Evolutionary conservation across 2,113 vertebrate genomes (phyloP).

Genomic region (Nerophis ophidion): DNA sequence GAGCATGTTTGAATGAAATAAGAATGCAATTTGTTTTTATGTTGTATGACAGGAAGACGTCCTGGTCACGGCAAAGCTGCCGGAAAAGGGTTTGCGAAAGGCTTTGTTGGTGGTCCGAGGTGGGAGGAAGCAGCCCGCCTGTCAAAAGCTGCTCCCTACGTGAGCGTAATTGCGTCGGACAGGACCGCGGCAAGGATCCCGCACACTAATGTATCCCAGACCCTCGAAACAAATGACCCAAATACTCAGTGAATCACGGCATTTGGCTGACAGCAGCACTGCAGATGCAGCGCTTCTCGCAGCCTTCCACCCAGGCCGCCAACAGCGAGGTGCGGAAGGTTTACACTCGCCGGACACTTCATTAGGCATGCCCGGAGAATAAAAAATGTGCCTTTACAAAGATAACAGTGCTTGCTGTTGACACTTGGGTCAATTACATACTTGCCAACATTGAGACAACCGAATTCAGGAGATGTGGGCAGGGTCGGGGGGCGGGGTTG

Average conservation of each 20-base stretch:
- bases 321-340: neutral
- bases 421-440: too few relatives aligned
- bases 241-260: constrained; percentile 51
- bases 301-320: constrained; percentile 7
- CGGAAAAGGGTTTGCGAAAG: neutral
- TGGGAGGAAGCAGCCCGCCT: constrained; percentile 22
- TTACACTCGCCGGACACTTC: constrained; percentile 1
- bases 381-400: neutral
- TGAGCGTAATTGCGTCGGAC: constrained; percentile 54
- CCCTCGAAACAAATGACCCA: constrained; percentile 59
- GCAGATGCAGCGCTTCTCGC: constrained; percentile 42
- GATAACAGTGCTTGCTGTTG: neutral
- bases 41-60: too few relatives aligned
- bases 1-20: too few relatives aligned
- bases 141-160: constrained; percentile 33
- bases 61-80: too few relatives aligned
- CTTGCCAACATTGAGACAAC: too few relatives aligned
- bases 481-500: too few relatives aligned
- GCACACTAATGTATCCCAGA: constrained; percentile 56
- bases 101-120: constrained; percentile 1
- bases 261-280: constrained; percentile 29
- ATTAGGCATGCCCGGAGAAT: neutral
- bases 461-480: too few relatives aligned
- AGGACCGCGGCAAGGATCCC: constrained; percentile 44
- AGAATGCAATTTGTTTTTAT: too few relatives aligned